A percentile compares a stretch with the other conserved stretches of the same genome.
phyloP scores from a whole-genome alignment of 2,113 vertebrate genomes.

The Alexandromys fortis region DNA sequence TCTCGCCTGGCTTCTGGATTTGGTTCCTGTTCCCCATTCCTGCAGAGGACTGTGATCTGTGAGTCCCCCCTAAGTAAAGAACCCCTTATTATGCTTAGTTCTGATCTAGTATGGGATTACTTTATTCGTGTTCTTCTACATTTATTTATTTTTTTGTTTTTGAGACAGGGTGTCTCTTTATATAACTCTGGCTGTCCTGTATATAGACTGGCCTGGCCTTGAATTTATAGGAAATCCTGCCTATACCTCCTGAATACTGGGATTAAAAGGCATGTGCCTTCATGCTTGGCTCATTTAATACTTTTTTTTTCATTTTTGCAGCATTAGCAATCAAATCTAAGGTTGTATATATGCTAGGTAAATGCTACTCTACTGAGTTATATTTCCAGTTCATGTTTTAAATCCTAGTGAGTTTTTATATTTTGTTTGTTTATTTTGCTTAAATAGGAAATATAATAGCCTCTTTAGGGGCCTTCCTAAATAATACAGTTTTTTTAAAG shows the following conservation, averaged over 20 bases:
- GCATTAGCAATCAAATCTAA: not conserved
- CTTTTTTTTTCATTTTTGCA: not conserved
- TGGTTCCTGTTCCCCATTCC: too few relatives aligned
- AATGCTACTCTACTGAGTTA: not conserved
- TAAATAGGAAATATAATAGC: not conserved
- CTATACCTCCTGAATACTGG: not conserved
- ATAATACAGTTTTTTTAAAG: constrained; percentile 32
- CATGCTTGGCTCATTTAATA: not conserved
- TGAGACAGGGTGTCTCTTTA: not conserved
- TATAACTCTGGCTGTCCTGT: not conserved
- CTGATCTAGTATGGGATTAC: too few relatives aligned
- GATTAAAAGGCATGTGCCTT: not conserved
- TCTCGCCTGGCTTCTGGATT: too few relatives aligned
- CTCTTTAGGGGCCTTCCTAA: not conserved
- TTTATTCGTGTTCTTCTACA: too few relatives aligned
- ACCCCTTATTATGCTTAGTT: too few relatives aligned
- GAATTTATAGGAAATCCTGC: not conserved
- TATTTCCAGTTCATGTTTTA: not conserved
- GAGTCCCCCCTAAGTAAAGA: too few relatives aligned
- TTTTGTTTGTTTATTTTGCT: not conserved
- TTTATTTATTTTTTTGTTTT: not conserved
- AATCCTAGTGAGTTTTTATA: not conserved
- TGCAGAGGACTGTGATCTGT: too few relatives aligned
- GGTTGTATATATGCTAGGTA: not conserved
- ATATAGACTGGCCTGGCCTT: not conserved